Evolutionary conservation across 2,113 vertebrate species (phyloP).

Genomic region (Mus pahari): DNA sequence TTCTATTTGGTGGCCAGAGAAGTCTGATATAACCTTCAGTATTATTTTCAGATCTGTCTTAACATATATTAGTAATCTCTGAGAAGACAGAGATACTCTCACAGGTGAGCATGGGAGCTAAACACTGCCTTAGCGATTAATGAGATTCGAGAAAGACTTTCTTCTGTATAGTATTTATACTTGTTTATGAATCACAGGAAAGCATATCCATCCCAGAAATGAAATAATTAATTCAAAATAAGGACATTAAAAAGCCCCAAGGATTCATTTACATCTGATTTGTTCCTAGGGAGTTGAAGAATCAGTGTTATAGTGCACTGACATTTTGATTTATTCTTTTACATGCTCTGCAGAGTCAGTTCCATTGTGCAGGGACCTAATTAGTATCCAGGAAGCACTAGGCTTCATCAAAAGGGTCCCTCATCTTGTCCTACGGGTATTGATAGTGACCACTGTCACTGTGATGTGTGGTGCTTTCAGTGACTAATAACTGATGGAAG

Average conservation of each 20-base stretch:
- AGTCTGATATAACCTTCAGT: neutral
- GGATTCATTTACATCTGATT: constrained; percentile 26
- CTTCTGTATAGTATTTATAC: neutral
- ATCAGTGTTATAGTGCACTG: neutral
- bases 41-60: constrained; percentile 35
- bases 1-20: neutral
- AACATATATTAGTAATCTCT: neutral
- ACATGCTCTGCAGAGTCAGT: constrained; percentile 23
- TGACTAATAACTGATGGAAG: constrained; percentile 63
- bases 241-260: neutral
- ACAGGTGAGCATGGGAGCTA: neutral
- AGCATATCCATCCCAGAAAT: constrained; percentile 9
- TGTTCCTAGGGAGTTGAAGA: constrained; percentile 48
- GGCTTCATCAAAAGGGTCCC: constrained; percentile 21
- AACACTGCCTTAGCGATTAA: neutral
- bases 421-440: constrained; percentile 53
- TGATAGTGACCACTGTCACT: constrained; percentile 29
- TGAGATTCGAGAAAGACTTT: neutral
- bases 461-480: constrained; percentile 43
- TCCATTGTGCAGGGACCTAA: constrained; percentile 43
- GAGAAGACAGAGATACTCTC: neutral
- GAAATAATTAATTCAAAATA: constrained; percentile 53
- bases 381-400: constrained; percentile 65
- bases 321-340: constrained; percentile 67
- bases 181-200: constrained; percentile 28